Percentiles rank a stretch among this genome's conserved stretches.
These are phyloP conservation scores for Pachypeltis micranthus DNA, from an alignment of 1,140 invertebrate genomes.

Conservation along the genomic window DNA sequence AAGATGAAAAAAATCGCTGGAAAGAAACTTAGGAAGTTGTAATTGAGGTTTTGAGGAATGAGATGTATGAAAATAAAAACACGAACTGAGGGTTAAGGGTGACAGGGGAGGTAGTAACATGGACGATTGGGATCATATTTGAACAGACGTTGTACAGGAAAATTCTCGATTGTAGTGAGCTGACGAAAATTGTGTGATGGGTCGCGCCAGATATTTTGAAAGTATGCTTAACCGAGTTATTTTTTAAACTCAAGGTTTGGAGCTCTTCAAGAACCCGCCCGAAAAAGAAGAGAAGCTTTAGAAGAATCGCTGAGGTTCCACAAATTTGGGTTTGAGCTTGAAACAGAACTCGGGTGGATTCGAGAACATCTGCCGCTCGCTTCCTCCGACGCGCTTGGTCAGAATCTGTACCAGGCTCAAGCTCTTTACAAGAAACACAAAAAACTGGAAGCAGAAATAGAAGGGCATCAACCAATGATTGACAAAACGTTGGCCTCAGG, in stretches of 20 bases:
- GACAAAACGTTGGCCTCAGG: slow-evolving; percentile 66
- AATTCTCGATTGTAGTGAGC: no score
- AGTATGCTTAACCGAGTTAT: no score
- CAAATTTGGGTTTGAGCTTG: slow-evolving; percentile 88
- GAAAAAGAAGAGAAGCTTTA: slow-evolving; percentile 57
- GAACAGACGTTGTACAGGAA: no score
- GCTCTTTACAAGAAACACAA: slow-evolving; percentile 87
- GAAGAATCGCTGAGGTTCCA: slow-evolving; percentile 78
- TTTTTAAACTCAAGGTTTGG: slow-evolving; percentile 44
- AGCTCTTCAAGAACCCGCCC: slow-evolving; percentile 49
- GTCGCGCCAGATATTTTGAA: no score
- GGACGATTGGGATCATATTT: no score
- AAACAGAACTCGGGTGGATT: slow-evolving; percentile 92
- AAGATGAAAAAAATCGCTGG: no score
- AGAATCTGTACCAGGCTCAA: slow-evolving; percentile 83
- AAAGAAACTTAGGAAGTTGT: no score
- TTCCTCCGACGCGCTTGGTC: slow-evolving; percentile 57
- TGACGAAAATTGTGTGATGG: no score
- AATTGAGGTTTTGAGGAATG: no score
- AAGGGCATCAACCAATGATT: slow-evolving; percentile 68
- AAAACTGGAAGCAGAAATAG: slow-evolving; percentile 76
- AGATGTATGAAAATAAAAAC: no score
- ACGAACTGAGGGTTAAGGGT: no score
- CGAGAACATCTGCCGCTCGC: slow-evolving; percentile 75
- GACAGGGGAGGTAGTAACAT: no score